Percentiles rank a stretch among this genome's conserved stretches.
These are phyloP conservation scores for Heliconius hewitsoni DNA, from an alignment of 1,140 invertebrate genomes.

Conservation along the genomic window DNA sequence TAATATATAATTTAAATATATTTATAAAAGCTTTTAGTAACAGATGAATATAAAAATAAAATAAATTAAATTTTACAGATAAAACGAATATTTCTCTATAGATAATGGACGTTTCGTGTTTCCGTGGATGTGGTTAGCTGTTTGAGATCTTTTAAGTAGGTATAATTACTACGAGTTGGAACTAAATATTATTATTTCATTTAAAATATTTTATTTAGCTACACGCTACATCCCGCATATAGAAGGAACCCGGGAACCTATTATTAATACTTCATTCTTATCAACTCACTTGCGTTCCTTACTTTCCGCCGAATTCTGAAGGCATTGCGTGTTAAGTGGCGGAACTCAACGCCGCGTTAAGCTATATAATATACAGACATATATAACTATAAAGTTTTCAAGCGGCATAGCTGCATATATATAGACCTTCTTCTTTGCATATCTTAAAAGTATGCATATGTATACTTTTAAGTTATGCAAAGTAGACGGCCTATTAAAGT, in stretches of 20 bases:
- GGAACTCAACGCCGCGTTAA: too few species aligned
- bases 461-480: neutral
- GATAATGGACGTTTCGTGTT: slow-evolving; percentile 46
- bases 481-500: slow-evolving; percentile 3
- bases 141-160: neutral
- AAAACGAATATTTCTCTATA: slow-evolving; percentile 34
- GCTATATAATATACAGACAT: too few species aligned
- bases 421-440: neutral
- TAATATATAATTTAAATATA: neutral
- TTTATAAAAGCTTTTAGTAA: slow-evolving; percentile 15
- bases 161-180: neutral
- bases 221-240: neutral
- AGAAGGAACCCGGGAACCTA: too few species aligned
- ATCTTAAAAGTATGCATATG: slow-evolving; percentile 19
- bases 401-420: too few species aligned
- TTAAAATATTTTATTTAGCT: neutral
- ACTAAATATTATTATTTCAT: too few species aligned
- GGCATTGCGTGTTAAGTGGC: too few species aligned
- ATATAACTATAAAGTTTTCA: neutral
- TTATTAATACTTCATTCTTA: too few species aligned
- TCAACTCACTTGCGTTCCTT: too few species aligned
- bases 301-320: too few species aligned
- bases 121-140: slow-evolving; percentile 28
- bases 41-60: slow-evolving; percentile 27
- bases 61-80: slow-evolving; percentile 30